phyloP scores from a whole-genome alignment of 2,797 vertebrate species.

The Sylvia borin region DNA sequence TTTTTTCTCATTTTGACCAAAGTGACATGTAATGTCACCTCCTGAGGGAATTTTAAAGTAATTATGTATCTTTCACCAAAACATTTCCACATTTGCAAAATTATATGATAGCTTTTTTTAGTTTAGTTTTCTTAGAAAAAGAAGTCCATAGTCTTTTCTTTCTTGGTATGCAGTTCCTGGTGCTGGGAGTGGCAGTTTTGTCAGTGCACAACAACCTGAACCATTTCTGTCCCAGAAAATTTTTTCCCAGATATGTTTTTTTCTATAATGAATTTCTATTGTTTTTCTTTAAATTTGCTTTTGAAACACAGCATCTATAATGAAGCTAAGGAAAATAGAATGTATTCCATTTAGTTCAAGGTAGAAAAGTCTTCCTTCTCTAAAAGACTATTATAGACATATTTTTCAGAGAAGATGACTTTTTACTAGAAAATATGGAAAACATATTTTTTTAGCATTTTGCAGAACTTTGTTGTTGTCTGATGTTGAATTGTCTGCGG shows the following conservation, averaged over 20 bases:
- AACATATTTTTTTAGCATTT: background rate
- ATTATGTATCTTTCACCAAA: background rate
- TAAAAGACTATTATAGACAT: background rate
- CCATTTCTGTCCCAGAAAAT: background rate
- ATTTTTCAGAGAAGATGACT: background rate
- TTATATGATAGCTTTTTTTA: fast-evolving
- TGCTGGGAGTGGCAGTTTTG: background rate
- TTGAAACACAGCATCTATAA: background rate
- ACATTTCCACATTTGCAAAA: background rate
- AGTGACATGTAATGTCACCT: background rate
- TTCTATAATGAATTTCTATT: background rate
- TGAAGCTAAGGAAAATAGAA: background rate
- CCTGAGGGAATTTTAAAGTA: background rate
- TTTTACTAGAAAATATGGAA: background rate
- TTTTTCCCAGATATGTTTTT: background rate
- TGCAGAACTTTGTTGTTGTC: background rate
- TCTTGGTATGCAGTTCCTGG: background rate
- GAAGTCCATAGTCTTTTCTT: background rate
- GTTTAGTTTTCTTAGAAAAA: background rate
- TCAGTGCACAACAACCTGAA: background rate
- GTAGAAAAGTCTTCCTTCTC: background rate
- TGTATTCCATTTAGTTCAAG: background rate
- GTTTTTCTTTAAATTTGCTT: background rate
- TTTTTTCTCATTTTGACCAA: background rate
- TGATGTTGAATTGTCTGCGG: background rate